Percentiles rank a stretch among this genome's conserved stretches.
phyloP scores from a whole-genome alignment of 2,888 invertebrate genomes.

The Leptopilina drosophilae region DNA sequence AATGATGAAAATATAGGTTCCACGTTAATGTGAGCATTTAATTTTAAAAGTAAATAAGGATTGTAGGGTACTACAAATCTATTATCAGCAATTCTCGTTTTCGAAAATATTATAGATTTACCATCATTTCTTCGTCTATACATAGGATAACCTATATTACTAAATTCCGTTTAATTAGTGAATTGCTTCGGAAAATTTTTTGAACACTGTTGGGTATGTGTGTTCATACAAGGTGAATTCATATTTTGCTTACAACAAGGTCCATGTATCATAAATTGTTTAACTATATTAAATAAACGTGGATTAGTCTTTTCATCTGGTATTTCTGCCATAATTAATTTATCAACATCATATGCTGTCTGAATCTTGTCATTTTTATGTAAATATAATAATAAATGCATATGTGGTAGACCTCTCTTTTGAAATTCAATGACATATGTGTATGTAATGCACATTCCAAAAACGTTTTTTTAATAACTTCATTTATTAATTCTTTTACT shows the following conservation, averaged over 20 bases:
- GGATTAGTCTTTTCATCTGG: constrained; percentile 46
- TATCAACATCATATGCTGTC: constrained; percentile 55
- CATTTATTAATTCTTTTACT: constrained; percentile 45
- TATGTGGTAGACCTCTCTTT: constrained; percentile 51
- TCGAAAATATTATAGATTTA: not conserved
- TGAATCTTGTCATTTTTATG: constrained; percentile 51
- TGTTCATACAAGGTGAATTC: constrained; percentile 31
- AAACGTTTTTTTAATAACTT: constrained; percentile 48
- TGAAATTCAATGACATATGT: constrained; percentile 52
- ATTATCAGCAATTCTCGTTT: constrained; percentile 11
- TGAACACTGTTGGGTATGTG: not conserved
- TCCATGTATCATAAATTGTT: constrained; percentile 34
- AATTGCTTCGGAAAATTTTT: constrained; percentile 6
- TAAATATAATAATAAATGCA: constrained; percentile 42
- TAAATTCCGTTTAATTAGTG: constrained; percentile 19
- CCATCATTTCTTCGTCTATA: constrained; percentile 39
- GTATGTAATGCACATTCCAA: constrained; percentile 48
- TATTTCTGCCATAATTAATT: constrained; percentile 66
- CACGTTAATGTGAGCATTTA: constrained; percentile 32
- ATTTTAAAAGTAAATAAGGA: not conserved
- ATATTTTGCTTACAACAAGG: constrained; percentile 28
- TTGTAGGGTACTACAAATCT: constrained; percentile 12
- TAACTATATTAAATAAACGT: constrained; percentile 9
- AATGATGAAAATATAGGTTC: constrained; percentile 7
- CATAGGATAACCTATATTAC: constrained; percentile 26